These are phyloP conservation scores for Sarcophaga rosellei DNA, from an alignment of 2,888 invertebrate genomes.

Conservation along the genomic window DNA sequence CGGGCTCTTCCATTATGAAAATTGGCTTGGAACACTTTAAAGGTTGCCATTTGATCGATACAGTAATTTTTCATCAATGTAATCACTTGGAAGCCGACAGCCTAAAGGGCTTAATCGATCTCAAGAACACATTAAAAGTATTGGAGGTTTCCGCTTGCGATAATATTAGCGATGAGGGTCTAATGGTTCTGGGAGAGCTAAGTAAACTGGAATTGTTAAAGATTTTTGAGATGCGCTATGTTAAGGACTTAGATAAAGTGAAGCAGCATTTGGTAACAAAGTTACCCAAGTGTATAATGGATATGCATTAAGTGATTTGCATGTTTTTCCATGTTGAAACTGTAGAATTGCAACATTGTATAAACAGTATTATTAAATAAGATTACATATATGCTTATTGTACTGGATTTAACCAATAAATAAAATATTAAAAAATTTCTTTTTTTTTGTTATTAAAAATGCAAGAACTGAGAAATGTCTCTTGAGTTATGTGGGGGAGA, in stretches of 20 bases:
- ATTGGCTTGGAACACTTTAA: slow-evolving; percentile 92
- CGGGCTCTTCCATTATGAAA: slow-evolving; percentile 90
- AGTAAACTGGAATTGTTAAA: slow-evolving; percentile 84
- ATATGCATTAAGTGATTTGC: slow-evolving; percentile 59
- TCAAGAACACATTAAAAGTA: slow-evolving; percentile 84
- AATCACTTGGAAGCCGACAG: slow-evolving; percentile 89
- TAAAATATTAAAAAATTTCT: too few relatives aligned
- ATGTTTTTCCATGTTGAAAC: too few relatives aligned
- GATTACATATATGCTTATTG: too few relatives aligned
- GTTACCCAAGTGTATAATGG: slow-evolving; percentile 87
- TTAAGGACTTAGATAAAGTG: slow-evolving; percentile 85
- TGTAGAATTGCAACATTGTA: too few relatives aligned
- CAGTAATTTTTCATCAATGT: slow-evolving; percentile 88
- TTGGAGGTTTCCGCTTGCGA: slow-evolving; percentile 89
- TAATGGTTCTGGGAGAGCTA: slow-evolving; percentile 84
- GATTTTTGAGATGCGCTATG: slow-evolving; percentile 86
- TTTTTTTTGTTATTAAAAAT: too few relatives aligned
- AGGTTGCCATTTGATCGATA: slow-evolving; percentile 87
- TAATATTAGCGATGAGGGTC: slow-evolving; percentile 88
- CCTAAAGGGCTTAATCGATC: slow-evolving; percentile 84
- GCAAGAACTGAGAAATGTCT: too few relatives aligned
- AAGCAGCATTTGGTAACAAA: slow-evolving; percentile 82
- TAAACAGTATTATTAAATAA: too few relatives aligned
- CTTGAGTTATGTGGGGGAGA: too few relatives aligned
- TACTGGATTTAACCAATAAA: too few relatives aligned